phyloP scores from a whole-genome alignment of 2,888 invertebrate genomes.

The Aleiodes alternator region DNA sequence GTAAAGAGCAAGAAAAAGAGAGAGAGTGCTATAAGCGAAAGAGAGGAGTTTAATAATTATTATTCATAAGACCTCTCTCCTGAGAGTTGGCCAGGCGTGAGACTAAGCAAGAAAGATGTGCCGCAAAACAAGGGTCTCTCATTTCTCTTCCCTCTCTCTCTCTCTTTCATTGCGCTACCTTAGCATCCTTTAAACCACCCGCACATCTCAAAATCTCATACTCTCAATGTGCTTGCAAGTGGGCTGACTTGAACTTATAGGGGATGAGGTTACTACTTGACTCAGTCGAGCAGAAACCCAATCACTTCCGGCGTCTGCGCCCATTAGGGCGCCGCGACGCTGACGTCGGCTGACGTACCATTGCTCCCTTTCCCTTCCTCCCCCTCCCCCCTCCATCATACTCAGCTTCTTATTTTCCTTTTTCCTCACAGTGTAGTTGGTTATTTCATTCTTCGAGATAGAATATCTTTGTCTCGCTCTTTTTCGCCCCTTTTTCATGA shows the following conservation, averaged over 20 bases:
- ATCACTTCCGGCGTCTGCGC: constrained; percentile 80
- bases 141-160: constrained; percentile 52
- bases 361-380: constrained; percentile 56
- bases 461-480: constrained; percentile 34
- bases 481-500: constrained; percentile 35
- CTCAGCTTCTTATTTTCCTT: constrained; percentile 50
- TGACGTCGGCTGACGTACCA: constrained; percentile 75
- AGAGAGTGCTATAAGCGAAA: constrained; percentile 32
- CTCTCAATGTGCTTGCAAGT: constrained; percentile 23
- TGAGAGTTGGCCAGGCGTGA: constrained; percentile 71
- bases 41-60: constrained; percentile 70
- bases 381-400: constrained; percentile 54
- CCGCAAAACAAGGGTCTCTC: constrained; percentile 71
- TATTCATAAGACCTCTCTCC: constrained; percentile 72
- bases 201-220: constrained; percentile 46
- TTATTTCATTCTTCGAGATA: constrained; percentile 51
- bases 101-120: constrained; percentile 72
- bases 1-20: neutral
- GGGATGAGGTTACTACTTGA: constrained; percentile 65
- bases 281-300: constrained; percentile 78
- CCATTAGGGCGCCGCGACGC: constrained; percentile 78
- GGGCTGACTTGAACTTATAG: constrained; percentile 11
- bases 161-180: constrained; percentile 39
- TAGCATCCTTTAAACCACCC: constrained; percentile 41
- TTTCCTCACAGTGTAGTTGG: constrained; percentile 42